Evolutionary conservation across 2,888 invertebrate species (phyloP), one percentile per base, ranked within the genome.

Genomic region (Metacarcinus magister): DNA sequence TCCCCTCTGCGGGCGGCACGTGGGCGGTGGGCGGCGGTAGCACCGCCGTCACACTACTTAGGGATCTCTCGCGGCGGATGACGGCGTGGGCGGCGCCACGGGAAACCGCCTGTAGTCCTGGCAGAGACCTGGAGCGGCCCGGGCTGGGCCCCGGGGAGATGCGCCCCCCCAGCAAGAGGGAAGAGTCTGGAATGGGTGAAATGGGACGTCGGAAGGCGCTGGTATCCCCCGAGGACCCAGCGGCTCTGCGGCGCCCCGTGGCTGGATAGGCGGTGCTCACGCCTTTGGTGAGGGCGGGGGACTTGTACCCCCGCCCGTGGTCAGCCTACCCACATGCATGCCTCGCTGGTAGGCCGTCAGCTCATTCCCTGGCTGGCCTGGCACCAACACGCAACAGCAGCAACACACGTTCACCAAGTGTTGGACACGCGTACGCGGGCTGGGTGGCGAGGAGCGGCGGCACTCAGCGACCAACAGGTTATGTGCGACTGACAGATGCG

Each of bases 391-490:
- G 92, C 92, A n/a, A 28, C 46, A n/a, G 46, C 28, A 32, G 46
- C 46, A 44, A 48, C 92, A 94, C 44, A 48, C 44, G 54, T 23
- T 48, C 48, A 46, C 54, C 23, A 16, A 19, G 23, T 44, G n/a
- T 19, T n/a, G 23, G 46, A 43, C 82, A 46, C 82, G 43, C 67
- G 19, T 19, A 46, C n/a, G 10, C 82, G 82, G 82, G 10, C 46
- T 23, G 32, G 28, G 60, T 13, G 95, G 93, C 43, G 39, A 7
- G 23, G 95, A 16, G 5, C 48, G 43, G 93, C 87, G 23, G 67
- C 93, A 46, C 48, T 93, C 60, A 19, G 60, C 19, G 60, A 93
- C 94, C 95, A 95, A 95, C 95, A 95, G 96, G 95, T 89, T 82
- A 94, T 43, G 94, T n/a, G 92, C 92, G 96, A 96, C 96, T 96